Evolutionary conservation across 1,140 invertebrate genomes (phyloP), one percentile per base, ranked within the genome.

Genomic region (Drosophila navojoa): DNA sequence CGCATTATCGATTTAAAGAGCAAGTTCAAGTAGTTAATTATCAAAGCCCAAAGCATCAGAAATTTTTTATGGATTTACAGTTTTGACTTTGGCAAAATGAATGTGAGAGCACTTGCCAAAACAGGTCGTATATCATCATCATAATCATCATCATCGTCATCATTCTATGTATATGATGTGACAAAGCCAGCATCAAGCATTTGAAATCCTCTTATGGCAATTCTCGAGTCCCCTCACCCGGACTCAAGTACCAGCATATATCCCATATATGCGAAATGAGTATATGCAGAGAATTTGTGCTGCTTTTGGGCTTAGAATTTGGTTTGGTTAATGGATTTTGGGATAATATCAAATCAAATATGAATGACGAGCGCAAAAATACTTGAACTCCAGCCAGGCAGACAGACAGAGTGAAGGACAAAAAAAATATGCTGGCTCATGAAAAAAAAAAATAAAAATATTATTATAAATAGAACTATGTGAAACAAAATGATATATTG

Each of bases 401-500:
- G 32, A 32, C 10, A 47, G n/a, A 5, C 27, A 29, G 32, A 32
- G 7, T 9, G 9, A 42, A 29, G 40, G 25, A n/a, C 7, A 52
- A 16, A 15, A 19, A 22, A 15, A 72, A 72, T 60, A 29, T 73
- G 71, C 71, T 61, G 50, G 19, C 42, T 69, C 57, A 73, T 73
- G 42, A 44, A n/a, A 55, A 66, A 19, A 9, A 15, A 15, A 44
- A n/a, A 55, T 59, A 27, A 11, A n/a, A 15, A 54, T 32, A 42
- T 22, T 22, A 22, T 22, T 22, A 22, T 11, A 15, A n/a, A 42
- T 44, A 15, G 5, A 45, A 45, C 42, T 45, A 45, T 45, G 16
- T 45, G 9, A 45, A 32, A 57, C 27, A 53, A 60, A 59, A 60
- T 68, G 55, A 72, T 68, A 68, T 72, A 74, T 44, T 70, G 71